Percentiles rank a stretch among this genome's conserved stretches.
Evolutionary conservation across 2,113 vertebrate species (phyloP).

Genomic region (Hippocampus comes): DNA sequence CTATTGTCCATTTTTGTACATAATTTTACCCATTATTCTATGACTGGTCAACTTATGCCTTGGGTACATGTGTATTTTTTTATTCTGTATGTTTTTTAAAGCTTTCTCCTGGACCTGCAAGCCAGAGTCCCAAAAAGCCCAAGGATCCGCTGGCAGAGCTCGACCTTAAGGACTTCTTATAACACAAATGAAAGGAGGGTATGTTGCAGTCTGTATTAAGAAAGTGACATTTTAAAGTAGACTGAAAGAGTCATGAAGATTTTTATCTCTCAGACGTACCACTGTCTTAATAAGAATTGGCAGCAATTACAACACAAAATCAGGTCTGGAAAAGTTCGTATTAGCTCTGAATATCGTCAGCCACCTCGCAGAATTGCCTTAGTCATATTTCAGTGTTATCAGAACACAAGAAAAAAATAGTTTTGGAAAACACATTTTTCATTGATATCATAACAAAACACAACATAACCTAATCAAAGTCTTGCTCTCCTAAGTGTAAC

Average conservation of each 20-base stretch:
- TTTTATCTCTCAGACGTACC: neutral
- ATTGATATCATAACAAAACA: no score
- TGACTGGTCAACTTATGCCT: neutral
- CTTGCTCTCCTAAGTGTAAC: no score
- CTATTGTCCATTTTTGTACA: neutral
- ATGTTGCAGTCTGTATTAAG: neutral
- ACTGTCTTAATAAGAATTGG: neutral
- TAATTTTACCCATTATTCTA: neutral
- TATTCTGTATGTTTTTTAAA: conserved; percentile 50
- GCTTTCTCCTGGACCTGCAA: conserved; percentile 91
- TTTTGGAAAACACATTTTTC: no score
- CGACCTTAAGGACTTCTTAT: conserved; percentile 99
- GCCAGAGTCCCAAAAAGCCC: conserved; percentile 96
- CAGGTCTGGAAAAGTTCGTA: neutral
- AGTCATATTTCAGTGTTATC: no score
- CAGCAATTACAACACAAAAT: neutral
- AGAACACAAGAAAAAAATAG: no score
- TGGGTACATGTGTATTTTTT: neutral
- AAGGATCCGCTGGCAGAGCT: conserved; percentile 99
- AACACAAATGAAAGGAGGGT: conserved; percentile 73
- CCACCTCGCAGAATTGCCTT: no score
- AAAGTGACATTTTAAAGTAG: neutral
- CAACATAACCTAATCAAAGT: no score
- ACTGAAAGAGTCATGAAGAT: neutral
- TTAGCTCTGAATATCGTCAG: neutral